Base-by-base conservation (phyloP, 2,113 vertebrate species). In the Scophthalmus maximus region DNA sequence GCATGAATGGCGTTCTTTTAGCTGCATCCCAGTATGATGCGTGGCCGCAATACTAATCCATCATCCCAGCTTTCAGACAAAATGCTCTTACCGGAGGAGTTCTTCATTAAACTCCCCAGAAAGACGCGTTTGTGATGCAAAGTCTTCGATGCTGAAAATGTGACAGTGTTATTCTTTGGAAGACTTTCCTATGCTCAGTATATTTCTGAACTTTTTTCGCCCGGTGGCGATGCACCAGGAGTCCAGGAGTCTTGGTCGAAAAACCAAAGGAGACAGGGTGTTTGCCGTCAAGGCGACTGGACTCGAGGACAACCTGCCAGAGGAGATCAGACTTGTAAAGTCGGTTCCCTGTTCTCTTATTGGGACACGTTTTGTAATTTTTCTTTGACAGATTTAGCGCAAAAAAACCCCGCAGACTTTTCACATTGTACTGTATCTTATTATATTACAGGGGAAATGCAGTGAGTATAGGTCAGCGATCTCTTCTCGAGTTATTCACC, bases 1-100 rank as follows among this genome's bases (percentile, higher is more conserved):
- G 20, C 72, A 84, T 89, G 88, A 91, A 91, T 89, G 55, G 83
- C 20, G 0, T 61, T 23, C 87, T 90, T 90, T 90, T 88, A 84
- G 68, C 82, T 80, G 81, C 74, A 51, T 75, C 79, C 83, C 84
- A 89, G 76, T 69, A 69, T 71, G 68, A 83, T 47, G 74, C 82
- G 82, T 88, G 85, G 74, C 30, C 7, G 87, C 87, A 93, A 89
- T 93, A 85, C 90, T 93, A 92, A 94, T 93, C 84, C 49, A 82
- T 67, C 78, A 52, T 74, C 66, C 78, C 57, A 46, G 63, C 83
- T 87, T 76, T 73, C 55, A 81, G 65, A 64, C 69, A 61, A 84
- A 81, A 68, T 50, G 67, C 59, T 71, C 56, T 32, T 18, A 64
- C 72, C 78, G 76, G 65, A 78, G 30, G 61, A 72, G 61, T 38